Percentiles rank a stretch among this genome's conserved stretches.
These are phyloP conservation scores for Protodeltote pygarga DNA, from an alignment of 2,888 invertebrate genomes.

Conservation along the genomic window DNA sequence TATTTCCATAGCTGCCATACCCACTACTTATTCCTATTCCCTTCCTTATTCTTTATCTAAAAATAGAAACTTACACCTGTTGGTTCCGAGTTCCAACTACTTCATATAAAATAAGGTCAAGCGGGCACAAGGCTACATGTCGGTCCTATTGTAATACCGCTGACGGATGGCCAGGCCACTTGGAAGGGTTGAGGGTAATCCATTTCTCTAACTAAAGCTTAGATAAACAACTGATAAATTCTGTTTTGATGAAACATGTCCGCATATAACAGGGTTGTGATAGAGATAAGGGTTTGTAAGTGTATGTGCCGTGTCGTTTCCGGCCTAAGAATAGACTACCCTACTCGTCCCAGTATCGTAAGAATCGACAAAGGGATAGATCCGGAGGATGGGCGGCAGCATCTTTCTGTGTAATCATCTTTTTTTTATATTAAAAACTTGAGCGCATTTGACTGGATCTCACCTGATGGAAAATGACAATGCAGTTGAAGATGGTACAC, in stretches of 20 bases:
- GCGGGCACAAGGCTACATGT: conserved; percentile 7
- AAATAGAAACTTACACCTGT: not conserved
- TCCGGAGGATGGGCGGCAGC: too few relatives aligned
- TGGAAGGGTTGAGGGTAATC: conserved; percentile 22
- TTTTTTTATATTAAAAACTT: too few relatives aligned
- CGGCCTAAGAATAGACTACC: too few relatives aligned
- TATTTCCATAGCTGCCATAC: too few relatives aligned
- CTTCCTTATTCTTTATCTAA: not conserved
- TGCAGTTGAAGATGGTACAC: too few relatives aligned
- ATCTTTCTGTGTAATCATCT: too few relatives aligned
- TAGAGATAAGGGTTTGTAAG: not conserved
- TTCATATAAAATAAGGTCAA: not conserved
- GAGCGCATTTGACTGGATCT: too few relatives aligned
- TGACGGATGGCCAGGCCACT: conserved; percentile 28
- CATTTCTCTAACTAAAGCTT: conserved; percentile 30
- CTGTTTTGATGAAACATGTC: conserved; percentile 14
- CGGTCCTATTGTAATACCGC: conserved; percentile 9
- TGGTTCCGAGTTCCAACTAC: not conserved
- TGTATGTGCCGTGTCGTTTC: too few relatives aligned
- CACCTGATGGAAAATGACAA: too few relatives aligned
- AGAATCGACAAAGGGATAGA: too few relatives aligned
- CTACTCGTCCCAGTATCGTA: too few relatives aligned
- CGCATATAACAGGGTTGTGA: not conserved
- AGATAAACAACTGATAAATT: conserved; percentile 18
- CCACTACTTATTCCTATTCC: too few relatives aligned